Conservation (phyloP, 2,113 vertebrate species). For the Recurvirostra avosetta region DNA sequence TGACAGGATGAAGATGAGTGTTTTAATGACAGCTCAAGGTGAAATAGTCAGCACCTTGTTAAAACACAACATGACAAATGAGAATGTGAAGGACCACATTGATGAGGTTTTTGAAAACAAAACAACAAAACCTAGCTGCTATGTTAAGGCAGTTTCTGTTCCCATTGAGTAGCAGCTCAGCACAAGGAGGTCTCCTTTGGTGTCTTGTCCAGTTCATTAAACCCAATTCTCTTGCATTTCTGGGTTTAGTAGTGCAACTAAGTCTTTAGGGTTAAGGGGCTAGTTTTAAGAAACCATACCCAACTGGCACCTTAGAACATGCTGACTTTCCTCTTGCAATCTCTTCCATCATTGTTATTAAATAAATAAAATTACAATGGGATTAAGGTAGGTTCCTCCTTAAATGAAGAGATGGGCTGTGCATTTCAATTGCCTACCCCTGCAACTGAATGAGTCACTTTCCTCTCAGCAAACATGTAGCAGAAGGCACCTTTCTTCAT, state of each 20-base stretch:
- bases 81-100: background rate
- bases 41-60: background rate
- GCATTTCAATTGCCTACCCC: background rate
- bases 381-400: constrained; percentile 4
- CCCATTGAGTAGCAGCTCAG: constrained; percentile 58
- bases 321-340: background rate
- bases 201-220: constrained; percentile 44
- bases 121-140: constrained; percentile 42
- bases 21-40: background rate
- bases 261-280: constrained; percentile 14
- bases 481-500: constrained; percentile 64
- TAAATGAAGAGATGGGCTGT: background rate
- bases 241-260: constrained; percentile 63
- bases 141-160: constrained; percentile 63
- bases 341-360: background rate
- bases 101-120: background rate
- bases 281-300: constrained; percentile 24
- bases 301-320: background rate
- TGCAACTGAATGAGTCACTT: background rate
- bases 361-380: background rate
- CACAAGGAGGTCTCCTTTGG: constrained; percentile 61
- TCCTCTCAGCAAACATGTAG: background rate
- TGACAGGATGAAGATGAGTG: background rate
- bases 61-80: background rate
- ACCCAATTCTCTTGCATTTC: constrained; percentile 30